Evolutionary conservation across 2,797 vertebrate genomes (phyloP).

Genomic region (Pteropus rufus): DNA sequence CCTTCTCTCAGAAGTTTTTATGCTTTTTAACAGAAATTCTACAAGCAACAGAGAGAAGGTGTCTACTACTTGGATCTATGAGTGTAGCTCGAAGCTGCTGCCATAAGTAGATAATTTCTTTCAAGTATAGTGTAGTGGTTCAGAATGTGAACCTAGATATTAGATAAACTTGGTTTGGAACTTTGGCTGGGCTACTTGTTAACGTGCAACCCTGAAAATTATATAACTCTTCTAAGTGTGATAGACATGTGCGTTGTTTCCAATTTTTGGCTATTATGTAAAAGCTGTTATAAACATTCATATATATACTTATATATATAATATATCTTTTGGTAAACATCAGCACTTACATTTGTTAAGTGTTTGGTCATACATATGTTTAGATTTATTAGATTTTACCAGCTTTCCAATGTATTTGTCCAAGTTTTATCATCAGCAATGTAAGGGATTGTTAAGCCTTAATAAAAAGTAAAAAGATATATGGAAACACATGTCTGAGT

Average conservation of each 20-base stretch:
- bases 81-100: not conserved
- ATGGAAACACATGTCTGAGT: not conserved
- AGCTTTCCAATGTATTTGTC: not conserved
- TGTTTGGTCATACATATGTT: not conserved
- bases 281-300: not conserved
- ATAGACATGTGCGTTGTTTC: not conserved
- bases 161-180: not conserved
- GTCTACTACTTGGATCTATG: not conserved
- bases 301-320: too few species aligned
- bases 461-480: not conserved
- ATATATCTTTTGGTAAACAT: not conserved
- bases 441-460: not conserved
- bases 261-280: not conserved
- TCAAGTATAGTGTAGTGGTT: not conserved
- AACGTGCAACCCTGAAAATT: not conserved
- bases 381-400: not conserved
- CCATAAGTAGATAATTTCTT: not conserved
- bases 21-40: not conserved
- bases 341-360: not conserved
- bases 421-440: not conserved
- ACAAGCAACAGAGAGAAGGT: not conserved
- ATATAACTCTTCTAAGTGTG: not conserved
- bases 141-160: not conserved
- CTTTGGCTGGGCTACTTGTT: not conserved
- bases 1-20: not conserved